These are phyloP conservation scores for Heterodera carotae DNA, from an alignment of 1,140 invertebrate species.

Conservation along the genomic window DNA sequence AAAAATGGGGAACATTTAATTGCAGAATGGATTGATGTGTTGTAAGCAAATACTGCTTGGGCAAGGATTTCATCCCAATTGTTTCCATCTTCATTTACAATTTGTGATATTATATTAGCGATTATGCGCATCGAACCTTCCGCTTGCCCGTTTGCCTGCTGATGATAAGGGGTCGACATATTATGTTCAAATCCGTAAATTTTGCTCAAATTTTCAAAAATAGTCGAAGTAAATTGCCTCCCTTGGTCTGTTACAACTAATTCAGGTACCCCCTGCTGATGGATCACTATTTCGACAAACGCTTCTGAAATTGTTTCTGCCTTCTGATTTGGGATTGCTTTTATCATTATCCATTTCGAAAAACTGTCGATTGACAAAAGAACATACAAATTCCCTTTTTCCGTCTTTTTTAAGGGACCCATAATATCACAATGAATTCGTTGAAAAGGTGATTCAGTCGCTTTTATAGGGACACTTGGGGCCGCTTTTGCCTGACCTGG, in stretches of 20 bases:
- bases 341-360: conserved; percentile 1
- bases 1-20: background rate
- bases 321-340: background rate
- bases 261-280: background rate
- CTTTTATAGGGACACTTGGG: background rate
- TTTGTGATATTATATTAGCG: background rate
- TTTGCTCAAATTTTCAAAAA: background rate
- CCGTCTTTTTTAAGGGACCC: background rate
- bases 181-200: background rate
- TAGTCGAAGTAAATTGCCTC: background rate
- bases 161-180: background rate
- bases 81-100: background rate
- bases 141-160: background rate
- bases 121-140: background rate
- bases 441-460: background rate
- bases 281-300: background rate
- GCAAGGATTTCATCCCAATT: background rate
- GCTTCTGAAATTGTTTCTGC: background rate
- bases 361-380: background rate
- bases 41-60: background rate
- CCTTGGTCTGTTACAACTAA: background rate
- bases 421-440: background rate
- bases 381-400: background rate
- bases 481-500: background rate
- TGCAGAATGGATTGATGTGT: background rate